Base-by-base conservation (phyloP, 2,888 invertebrate species). In the Lithodes maja region DNA sequence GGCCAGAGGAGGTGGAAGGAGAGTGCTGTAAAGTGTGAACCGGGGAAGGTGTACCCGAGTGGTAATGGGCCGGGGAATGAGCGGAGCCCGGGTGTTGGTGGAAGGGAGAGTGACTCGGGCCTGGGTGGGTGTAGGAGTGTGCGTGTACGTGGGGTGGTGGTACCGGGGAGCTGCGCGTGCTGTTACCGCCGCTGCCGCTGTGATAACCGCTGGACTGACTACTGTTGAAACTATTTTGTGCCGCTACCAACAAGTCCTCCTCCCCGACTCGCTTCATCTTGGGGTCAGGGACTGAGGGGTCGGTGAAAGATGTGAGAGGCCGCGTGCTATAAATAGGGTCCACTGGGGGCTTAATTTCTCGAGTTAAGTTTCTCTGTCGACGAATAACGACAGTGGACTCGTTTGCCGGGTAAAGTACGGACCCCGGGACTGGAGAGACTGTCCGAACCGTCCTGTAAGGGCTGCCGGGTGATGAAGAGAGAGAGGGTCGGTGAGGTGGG, bases 241-340 rank as follows among this genome's bases (percentile, higher is more conserved):
- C 84, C 12, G 71, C 81, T 9, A 83, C 91, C 77, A 89, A 49
- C 53, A 89, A 61, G n/a, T 91, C 89, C 5, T 89, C 91, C 12
- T 86, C 80, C 15, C 50, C 55, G 7, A 49, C 68, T 33, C 84
- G 71, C 17, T 71, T 12, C 17, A 12, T 71, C 71, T 71, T 71
- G 12, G 71, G 71, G 71, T 71, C 71, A n/a, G 15, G 49, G 5
- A 50, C 7, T 61, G 68, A 33, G 50, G 17, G 86, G 50, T 91
- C 91, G 3, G 88, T 91, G 83, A 91, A 91, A 52, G 91, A 91
- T 5, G 91, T 90, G 71, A 90, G 77, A 53, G 88, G 83, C 33
- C 91, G 82, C 49, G 90, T 89, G 68, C 91, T 88, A 55, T 91
- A 91, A 52, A 91, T 91, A 5, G 91, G 91, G 71, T 91, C 91